Evolutionary conservation across 1,140 invertebrate genomes (phyloP), one percentile per base, ranked within the genome.

Genomic region (Cephus cinctus): DNA sequence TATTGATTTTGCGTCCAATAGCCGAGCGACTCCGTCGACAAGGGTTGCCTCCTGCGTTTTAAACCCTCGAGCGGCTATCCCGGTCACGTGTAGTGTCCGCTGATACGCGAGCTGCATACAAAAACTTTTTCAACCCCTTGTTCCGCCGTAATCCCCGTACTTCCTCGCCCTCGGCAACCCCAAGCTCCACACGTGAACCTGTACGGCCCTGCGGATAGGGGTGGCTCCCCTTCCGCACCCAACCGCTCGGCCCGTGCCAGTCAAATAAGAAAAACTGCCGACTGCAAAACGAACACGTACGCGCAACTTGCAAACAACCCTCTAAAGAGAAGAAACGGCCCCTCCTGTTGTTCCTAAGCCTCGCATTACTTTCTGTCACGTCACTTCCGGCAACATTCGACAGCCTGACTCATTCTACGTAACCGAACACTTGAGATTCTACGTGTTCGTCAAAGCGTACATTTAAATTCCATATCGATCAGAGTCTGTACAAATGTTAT

Each of bases 51-150:
- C 49, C 36, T 56, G 54, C 54, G 57, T 63, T 71, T 69, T 66
- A 67, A 71, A 71, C 61, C 62, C 59, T 59, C 57, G 25, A 41
- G 53, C 47, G 56, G 45, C 57, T 70, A 71, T 57, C 65, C 67
- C 59, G 61, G 70, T 75, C 72, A 73, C 72, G 72, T 72, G 66
- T 73, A 63, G 51, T 66, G 69, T 70, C 67, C 67, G 50, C 47
- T 57, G 59, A 61, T 57, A 70, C 68, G 68, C 61, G 65, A 62
- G 54, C 57, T 49, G 71, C 68, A 73, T 75, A 72, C 64, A 54
- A 69, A n/a, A 71, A 68, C 50, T 67, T 57, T 61, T 57, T 61
- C 57, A n/a, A 11, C 30, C 40, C n/a, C 19, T 19, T 18, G 34
- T 19, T 32, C 18, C 49, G n/a, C 44, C 43, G 43, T 56, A 59